phyloP scores from a whole-genome alignment of 2,113 vertebrate species.

The Tragelaphus strepsiceros region DNA sequence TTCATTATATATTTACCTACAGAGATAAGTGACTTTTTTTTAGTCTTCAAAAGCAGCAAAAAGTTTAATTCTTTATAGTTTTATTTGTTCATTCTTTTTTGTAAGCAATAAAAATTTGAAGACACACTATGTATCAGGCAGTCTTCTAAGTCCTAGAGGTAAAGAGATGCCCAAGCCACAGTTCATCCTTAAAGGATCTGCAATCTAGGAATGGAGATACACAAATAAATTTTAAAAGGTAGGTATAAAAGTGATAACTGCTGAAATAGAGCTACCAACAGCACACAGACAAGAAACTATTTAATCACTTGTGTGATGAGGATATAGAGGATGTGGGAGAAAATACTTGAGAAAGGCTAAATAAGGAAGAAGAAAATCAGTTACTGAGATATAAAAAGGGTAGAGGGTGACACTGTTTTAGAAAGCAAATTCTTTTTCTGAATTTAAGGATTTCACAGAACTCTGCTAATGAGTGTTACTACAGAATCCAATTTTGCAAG shows the following conservation, averaged over 20 bases:
- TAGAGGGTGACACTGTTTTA: not conserved
- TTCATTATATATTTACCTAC: not conserved
- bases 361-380: not conserved
- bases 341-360: not conserved
- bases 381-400: not conserved
- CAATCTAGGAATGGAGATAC: not conserved
- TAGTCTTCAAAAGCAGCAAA: not conserved
- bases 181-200: not conserved
- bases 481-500: conserved; percentile 64
- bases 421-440: conserved; percentile 38
- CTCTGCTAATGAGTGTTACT: conserved; percentile 36
- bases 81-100: not conserved
- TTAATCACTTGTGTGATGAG: not conserved
- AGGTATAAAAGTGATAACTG: not conserved
- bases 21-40: not conserved
- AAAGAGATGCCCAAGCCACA: not conserved
- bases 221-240: not conserved
- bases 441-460: not conserved
- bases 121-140: not conserved
- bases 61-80: not conserved
- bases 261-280: not conserved
- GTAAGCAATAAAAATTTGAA: not conserved
- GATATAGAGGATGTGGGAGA: not conserved
- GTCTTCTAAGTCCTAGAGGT: not conserved
- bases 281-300: not conserved